phyloP scores from a whole-genome alignment of 2,113 vertebrate species.

The Cynopterus brachyotis region DNA sequence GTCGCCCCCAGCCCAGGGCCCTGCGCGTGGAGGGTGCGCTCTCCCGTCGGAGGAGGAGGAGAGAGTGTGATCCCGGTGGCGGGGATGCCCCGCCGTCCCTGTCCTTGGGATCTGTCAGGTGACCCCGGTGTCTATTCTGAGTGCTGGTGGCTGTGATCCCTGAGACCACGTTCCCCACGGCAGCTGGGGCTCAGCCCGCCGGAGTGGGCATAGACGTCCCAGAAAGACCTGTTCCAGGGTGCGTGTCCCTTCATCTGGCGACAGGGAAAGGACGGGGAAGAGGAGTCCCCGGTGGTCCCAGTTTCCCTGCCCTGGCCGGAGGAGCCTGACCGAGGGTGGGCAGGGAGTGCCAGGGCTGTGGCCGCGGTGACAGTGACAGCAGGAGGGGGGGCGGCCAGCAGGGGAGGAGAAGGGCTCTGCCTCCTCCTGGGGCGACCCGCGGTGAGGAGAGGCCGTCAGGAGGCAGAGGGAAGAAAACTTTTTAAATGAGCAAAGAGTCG shows the following conservation, averaged over 20 bases:
- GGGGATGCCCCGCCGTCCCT: neutral
- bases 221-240: fast-evolving
- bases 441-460: constrained; percentile 38
- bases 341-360: neutral
- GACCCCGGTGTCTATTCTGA: neutral
- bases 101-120: neutral
- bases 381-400: fast-evolving
- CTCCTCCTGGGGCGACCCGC: neutral
- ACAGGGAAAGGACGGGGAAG: neutral
- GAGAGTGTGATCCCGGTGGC: neutral
- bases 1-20: no score
- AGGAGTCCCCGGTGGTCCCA: neutral
- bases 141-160: neutral
- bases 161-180: neutral
- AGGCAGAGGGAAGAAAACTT: constrained; percentile 59
- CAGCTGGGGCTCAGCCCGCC: neutral
- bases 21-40: neutral
- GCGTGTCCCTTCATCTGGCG: neutral
- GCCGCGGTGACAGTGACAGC: neutral
- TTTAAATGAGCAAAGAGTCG: constrained; percentile 70
- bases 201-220: neutral
- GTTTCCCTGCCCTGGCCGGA: neutral
- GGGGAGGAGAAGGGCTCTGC: neutral
- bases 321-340: neutral
- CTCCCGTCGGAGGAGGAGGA: neutral